phyloP scores from a whole-genome alignment of 2,888 invertebrate genomes.

The Tridacna gigas region DNA sequence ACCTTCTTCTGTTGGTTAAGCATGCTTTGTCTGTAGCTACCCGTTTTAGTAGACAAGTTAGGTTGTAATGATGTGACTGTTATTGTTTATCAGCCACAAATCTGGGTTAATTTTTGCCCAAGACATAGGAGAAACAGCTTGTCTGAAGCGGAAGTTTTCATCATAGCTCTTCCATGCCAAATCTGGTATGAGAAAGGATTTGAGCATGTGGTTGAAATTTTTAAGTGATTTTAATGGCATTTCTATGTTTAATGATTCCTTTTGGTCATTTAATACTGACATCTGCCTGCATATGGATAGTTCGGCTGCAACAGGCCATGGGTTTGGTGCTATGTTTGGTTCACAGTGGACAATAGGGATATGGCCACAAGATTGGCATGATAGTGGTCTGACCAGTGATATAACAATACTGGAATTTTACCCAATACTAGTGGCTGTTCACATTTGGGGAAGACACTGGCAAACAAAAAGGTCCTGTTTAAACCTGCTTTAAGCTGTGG shows the following conservation, averaged over 20 bases:
- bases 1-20: too few relatives aligned
- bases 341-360: neutral
- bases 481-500: neutral
- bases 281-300: neutral
- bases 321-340: neutral
- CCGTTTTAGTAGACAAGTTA: neutral
- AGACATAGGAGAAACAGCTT: conserved; percentile 10
- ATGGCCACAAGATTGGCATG: conserved; percentile 2
- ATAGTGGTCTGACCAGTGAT: neutral
- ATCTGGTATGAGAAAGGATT: too few relatives aligned
- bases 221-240: too few relatives aligned
- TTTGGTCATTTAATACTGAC: neutral
- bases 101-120: conserved; percentile 32
- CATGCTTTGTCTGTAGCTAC: too few relatives aligned
- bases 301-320: conserved; percentile 1
- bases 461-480: conserved; percentile 1
- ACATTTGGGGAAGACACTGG: neutral
- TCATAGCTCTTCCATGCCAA: conserved; percentile 29
- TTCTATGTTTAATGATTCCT: conserved; percentile 11
- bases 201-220: too few relatives aligned
- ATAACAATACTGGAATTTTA: conserved; percentile 1
- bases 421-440: conserved; percentile 5
- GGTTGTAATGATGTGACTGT: neutral
- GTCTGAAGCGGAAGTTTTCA: conserved; percentile 24
- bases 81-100: conserved; percentile 22